These are phyloP conservation scores for Pygmarrhopalites habei DNA, from an alignment of 1,140 invertebrate genomes.

Conservation along the genomic window DNA sequence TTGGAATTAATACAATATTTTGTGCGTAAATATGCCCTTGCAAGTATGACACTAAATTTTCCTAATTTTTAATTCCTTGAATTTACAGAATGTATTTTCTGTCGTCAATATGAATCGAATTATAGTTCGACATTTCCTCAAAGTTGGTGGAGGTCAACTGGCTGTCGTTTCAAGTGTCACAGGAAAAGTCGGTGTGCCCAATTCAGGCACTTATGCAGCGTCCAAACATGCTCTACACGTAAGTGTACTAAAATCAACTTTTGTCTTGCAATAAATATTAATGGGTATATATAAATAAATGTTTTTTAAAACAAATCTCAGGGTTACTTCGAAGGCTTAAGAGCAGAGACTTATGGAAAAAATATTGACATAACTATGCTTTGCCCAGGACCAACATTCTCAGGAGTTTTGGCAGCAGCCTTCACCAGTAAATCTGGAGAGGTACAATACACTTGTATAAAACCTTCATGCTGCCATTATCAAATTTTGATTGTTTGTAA, in stretches of 20 bases:
- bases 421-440: constrained; percentile 59
- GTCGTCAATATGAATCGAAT: constrained; percentile 61
- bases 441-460: too few species aligned
- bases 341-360: constrained; percentile 54
- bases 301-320: constrained; percentile 43
- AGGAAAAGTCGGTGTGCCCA: constrained; percentile 61
- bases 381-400: constrained; percentile 68
- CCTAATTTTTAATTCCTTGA: too few species aligned
- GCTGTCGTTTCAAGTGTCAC: constrained; percentile 66
- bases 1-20: too few species aligned
- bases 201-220: constrained; percentile 67
- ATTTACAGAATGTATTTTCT: too few species aligned
- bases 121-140: constrained; percentile 59
- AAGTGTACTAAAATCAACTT: constrained; percentile 40
- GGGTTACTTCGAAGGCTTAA: constrained; percentile 63
- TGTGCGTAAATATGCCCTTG: too few species aligned
- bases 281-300: constrained; percentile 4
- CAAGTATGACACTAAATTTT: too few species aligned
- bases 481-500: background rate
- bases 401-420: constrained; percentile 60
- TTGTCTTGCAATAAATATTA: background rate
- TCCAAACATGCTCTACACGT: constrained; percentile 77
- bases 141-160: constrained; percentile 56
- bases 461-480: too few species aligned
- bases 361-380: constrained; percentile 61